A percentile compares a stretch with the other conserved stretches of the same genome.
Conservation (phyloP, 1,140 invertebrate genomes). For the Drosophila simulans region DNA sequence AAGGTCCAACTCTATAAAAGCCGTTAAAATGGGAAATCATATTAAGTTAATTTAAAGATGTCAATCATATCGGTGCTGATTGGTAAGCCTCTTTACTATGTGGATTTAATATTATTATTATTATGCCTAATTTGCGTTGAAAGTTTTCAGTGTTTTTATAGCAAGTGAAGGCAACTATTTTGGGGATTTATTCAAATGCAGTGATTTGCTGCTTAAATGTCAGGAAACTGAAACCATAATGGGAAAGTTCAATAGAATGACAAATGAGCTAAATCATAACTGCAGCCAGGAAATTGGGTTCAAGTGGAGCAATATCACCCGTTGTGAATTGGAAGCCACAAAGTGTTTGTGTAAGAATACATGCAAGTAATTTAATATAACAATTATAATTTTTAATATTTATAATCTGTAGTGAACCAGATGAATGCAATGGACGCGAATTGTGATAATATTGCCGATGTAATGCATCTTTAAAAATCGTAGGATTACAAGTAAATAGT, state of each 20-base stretch:
- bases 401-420: conserved; percentile 19
- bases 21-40: neutral
- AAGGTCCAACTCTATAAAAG: no score
- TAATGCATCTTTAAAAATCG: conserved; percentile 6
- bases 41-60: conserved; percentile 18
- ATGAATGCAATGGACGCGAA: conserved; percentile 7
- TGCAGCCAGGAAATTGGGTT: conserved; percentile 20
- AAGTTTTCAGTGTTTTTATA: conserved; percentile 15
- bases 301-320: conserved; percentile 32
- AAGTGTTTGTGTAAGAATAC: conserved; percentile 22
- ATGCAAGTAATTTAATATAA: neutral
- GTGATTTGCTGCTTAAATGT: conserved; percentile 30
- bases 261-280: conserved; percentile 8
- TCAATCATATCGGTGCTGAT: conserved; percentile 12
- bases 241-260: conserved; percentile 16
- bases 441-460: conserved; percentile 27
- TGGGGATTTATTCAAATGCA: conserved; percentile 30
- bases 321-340: conserved; percentile 24
- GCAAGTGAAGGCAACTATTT: neutral
- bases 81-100: conserved; percentile 7
- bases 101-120: neutral
- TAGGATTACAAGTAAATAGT: no score
- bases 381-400: neutral
- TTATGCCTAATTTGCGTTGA: neutral
- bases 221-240: conserved; percentile 14